phyloP scores from a whole-genome alignment of 2,797 vertebrate species.

The Tapera naevia region DNA sequence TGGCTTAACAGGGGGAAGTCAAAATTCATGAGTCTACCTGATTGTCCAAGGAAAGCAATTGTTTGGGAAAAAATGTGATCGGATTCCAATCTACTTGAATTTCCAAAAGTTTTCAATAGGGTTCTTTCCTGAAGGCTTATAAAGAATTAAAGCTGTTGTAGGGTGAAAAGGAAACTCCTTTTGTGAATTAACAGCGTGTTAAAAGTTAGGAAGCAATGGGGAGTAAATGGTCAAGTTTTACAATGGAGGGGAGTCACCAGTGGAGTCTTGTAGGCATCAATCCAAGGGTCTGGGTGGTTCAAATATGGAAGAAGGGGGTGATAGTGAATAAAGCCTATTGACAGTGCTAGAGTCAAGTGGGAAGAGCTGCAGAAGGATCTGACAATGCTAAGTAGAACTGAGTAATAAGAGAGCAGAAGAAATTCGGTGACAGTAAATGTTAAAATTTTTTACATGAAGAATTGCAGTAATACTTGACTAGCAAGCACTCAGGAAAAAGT shows the following conservation, averaged over 20 bases:
- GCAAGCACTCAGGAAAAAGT: rapidly evolving
- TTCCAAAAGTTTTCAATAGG: background rate
- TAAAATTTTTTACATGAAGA: background rate
- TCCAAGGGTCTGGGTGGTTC: background rate
- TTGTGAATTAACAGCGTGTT: background rate
- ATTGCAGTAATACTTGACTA: background rate
- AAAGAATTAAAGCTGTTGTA: background rate
- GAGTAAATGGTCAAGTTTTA: background rate
- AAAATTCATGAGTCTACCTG: background rate
- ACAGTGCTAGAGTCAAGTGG: background rate
- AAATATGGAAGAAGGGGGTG: background rate
- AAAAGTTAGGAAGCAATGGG: background rate
- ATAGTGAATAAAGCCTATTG: background rate
- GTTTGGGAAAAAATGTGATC: background rate
- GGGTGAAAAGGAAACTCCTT: background rate
- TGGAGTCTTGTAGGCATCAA: background rate
- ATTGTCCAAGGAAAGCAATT: background rate
- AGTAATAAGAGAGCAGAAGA: background rate
- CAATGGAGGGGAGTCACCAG: background rate
- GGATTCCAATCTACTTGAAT: background rate
- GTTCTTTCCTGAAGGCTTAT: background rate
- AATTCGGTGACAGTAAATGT: background rate
- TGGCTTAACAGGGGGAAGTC: background rate
- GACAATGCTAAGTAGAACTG: background rate
- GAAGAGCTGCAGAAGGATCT: background rate